Conservation (phyloP, 2,113 vertebrate species). For the Tiliqua scincoides region DNA sequence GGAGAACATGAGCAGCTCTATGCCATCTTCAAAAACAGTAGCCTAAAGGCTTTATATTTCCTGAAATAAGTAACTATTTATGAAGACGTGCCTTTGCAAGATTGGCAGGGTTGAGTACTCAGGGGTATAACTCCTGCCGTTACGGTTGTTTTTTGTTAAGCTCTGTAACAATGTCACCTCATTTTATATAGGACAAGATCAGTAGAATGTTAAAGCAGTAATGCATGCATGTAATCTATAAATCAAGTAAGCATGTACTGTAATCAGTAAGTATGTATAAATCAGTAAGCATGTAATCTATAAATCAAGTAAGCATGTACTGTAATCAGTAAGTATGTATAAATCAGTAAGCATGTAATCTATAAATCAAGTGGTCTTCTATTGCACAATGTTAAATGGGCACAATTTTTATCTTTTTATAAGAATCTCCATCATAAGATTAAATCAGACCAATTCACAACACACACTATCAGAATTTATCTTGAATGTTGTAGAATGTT, state of each 20-base stretch:
- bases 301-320: background rate
- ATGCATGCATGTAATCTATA: background rate
- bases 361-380: background rate
- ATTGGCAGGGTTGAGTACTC: background rate
- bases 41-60: background rate
- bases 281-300: background rate
- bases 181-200: background rate
- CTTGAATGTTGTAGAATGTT: background rate
- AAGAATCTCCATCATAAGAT: background rate
- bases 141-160: background rate
- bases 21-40: conserved; percentile 15
- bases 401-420: background rate
- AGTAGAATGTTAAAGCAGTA: background rate
- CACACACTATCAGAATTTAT: background rate
- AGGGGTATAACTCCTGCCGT: background rate
- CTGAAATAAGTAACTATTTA: background rate
- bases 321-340: too few relatives aligned
- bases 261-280: background rate
- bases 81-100: background rate
- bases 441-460: background rate
- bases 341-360: background rate
- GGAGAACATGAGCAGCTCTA: background rate
- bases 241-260: background rate
- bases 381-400: background rate
- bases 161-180: background rate